Evolutionary conservation across 92 coral and sea anemone species (phyloP), one percentile per base, ranked within the genome.

Genomic region (Blastomussa wellsi): DNA sequence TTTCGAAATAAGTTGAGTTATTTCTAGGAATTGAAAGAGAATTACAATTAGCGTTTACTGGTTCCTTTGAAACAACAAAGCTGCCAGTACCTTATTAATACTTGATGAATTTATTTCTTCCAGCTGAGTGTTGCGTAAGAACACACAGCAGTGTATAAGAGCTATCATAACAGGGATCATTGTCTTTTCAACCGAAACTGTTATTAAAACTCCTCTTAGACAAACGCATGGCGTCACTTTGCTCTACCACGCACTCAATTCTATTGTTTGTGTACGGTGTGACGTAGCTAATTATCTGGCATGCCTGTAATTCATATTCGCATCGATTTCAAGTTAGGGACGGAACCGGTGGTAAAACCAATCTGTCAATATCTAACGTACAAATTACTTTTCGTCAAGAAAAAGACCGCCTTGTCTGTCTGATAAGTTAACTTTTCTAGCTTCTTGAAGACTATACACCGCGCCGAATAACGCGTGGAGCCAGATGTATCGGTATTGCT

Each of bases 201-300:
- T 7, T 55, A 67, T 66, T 48, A 72, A 38, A 52, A 70, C 70
- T 71, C 66, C 53, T 36, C 29, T n/a, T 0, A 16, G 32, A 71
- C 42, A 53, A 51, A 48, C 42, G 29, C 17, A 51, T 70, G 35
- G 68, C 49, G 26, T 29, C 42, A 82, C 29, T 15, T 1, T 53
- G 2, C 38, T 55, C 49, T 48, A 57, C 2, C 29, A 38, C 36
- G 59, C 41, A 28, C 28, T 38, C 17, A 16, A 7, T 12, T 64
- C 31, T 17, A 22, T 20, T 29, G 67, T 15, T 0, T 6, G 74
- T 15, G 15, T 53, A 51, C 24, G 24, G 3, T 69, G 28, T 81
- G 85, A 82, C 86, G 86, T 72, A 66, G 38, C 70, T 80, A 33
- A 80, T 80, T 48, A 70, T 44, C 84, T 66, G 78, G 70, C 39